phyloP scores from a whole-genome alignment of 2,888 invertebrate species.

The Strigamia crassipes region DNA sequence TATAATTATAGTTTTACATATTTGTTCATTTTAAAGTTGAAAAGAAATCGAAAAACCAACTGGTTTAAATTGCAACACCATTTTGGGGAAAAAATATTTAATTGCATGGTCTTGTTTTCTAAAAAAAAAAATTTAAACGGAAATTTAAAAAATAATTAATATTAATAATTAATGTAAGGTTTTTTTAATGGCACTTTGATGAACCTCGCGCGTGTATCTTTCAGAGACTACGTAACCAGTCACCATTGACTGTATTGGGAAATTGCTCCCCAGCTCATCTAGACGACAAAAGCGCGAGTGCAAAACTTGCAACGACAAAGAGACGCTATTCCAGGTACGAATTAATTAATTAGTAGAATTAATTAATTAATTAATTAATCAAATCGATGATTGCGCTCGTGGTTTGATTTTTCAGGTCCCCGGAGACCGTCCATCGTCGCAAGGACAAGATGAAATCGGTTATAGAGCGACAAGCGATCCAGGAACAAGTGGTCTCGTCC shows the following conservation, averaged over 20 bases:
- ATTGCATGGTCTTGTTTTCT: not conserved
- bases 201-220: not conserved
- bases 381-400: too few relatives aligned
- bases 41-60: not conserved
- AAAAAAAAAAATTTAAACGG: not conserved
- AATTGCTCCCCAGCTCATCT: not conserved
- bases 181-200: not conserved
- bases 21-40: not conserved
- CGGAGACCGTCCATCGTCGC: not conserved
- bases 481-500: not conserved
- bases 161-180: not conserved
- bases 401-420: not conserved
- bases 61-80: not conserved
- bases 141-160: not conserved
- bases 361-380: too few relatives aligned
- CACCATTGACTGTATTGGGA: not conserved
- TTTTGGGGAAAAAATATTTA: not conserved
- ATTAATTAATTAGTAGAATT: not conserved
- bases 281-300: not conserved
- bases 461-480: too few relatives aligned
- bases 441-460: not conserved
- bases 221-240: not conserved
- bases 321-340: not conserved
- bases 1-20: not conserved
- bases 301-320: not conserved